Evolutionary conservation across 2,888 invertebrate genomes (phyloP).

Genomic region (Oxytorus armatus): DNA sequence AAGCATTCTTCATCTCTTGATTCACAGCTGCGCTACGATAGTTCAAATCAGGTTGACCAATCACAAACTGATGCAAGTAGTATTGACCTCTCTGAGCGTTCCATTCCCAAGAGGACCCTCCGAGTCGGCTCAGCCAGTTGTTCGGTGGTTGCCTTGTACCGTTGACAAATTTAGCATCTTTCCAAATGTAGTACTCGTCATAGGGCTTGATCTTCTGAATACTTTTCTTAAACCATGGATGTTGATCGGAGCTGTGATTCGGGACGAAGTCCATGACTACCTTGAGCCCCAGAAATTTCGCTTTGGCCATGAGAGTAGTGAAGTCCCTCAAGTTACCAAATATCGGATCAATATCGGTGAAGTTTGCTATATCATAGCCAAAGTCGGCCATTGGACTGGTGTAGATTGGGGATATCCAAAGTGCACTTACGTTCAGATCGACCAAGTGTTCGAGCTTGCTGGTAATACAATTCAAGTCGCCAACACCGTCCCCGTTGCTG

Average conservation of each 20-base stretch:
- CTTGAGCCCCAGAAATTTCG: constrained; percentile 84
- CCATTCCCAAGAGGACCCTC: constrained; percentile 87
- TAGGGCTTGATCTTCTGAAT: constrained; percentile 87
- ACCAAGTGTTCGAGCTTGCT: constrained; percentile 86
- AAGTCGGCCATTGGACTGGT: constrained; percentile 88
- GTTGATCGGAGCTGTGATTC: constrained; percentile 90
- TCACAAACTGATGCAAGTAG: constrained; percentile 87
- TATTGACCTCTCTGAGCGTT: constrained; percentile 86
- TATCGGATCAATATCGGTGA: constrained; percentile 85
- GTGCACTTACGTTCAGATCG: constrained; percentile 87
- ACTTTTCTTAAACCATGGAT: constrained; percentile 93
- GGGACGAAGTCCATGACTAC: constrained; percentile 85
- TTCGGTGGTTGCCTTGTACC: constrained; percentile 81
- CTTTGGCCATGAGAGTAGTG: constrained; percentile 71
- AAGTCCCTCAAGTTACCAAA: constrained; percentile 88
- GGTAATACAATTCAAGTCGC: constrained; percentile 81
- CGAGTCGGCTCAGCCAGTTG: constrained; percentile 84
- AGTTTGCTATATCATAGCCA: constrained; percentile 88
- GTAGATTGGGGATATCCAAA: constrained; percentile 91
- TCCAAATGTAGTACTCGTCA: constrained; percentile 92
- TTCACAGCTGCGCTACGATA: constrained; percentile 85
- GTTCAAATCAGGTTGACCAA: constrained; percentile 88
- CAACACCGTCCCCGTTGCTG: constrained; percentile 87
- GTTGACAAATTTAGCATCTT: constrained; percentile 85
- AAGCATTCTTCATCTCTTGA: constrained; percentile 84